These are phyloP conservation scores for Sorex araneus DNA, from an alignment of 2,113 vertebrate species.

Conservation along the genomic window DNA sequence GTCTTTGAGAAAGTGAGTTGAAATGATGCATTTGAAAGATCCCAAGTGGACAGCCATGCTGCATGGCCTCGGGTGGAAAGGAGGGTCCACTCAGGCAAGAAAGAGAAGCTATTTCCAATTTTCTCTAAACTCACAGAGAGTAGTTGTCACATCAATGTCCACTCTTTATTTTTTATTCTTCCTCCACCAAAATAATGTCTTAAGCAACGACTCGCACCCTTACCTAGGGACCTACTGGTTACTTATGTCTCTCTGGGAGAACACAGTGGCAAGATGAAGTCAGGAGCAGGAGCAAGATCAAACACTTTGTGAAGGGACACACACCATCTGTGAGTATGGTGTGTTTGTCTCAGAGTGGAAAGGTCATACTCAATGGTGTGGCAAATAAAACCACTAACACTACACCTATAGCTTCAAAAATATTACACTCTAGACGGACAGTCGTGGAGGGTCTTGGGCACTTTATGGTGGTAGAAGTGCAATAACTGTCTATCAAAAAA, in stretches of 20 bases:
- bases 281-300: too few relatives aligned
- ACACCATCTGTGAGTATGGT: background rate
- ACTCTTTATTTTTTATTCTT: background rate
- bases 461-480: too few relatives aligned
- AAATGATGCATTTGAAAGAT: background rate
- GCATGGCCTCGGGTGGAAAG: background rate
- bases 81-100: background rate
- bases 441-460: too few relatives aligned
- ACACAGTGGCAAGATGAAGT: background rate
- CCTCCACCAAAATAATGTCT: too few relatives aligned
- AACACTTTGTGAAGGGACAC: background rate
- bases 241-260: background rate
- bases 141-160: background rate
- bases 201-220: background rate
- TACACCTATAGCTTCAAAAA: background rate
- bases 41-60: background rate
- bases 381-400: background rate
- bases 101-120: background rate
- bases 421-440: too few relatives aligned
- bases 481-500: too few relatives aligned
- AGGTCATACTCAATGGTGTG: background rate
- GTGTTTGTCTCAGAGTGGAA: background rate
- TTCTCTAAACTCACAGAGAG: background rate
- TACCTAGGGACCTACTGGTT: background rate
- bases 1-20: slow-evolving; percentile 62